A percentile compares a stretch with the other conserved stretches of the same genome.
phyloP scores from a whole-genome alignment of 2,888 invertebrate genomes.

The Alloplasta piceator region DNA sequence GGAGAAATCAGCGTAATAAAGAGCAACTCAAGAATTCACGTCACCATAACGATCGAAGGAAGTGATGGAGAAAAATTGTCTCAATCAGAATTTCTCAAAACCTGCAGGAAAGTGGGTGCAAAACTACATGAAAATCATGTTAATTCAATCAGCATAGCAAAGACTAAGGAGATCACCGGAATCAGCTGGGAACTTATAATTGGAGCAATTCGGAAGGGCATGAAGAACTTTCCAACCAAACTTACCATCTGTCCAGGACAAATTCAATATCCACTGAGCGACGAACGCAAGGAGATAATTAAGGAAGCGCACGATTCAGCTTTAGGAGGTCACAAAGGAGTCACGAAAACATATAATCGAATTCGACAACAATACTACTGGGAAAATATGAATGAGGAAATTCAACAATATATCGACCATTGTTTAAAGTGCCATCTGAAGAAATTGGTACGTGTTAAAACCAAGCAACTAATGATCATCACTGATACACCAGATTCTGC shows the following conservation, averaged over 20 bases:
- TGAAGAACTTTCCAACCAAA: not conserved
- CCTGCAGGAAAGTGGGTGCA: not conserved
- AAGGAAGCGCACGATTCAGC: constrained; percentile 19
- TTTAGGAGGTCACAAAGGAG: constrained; percentile 54
- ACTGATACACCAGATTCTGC: constrained; percentile 49
- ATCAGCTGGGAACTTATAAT: constrained; percentile 20
- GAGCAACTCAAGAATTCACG: no score
- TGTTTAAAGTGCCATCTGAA: constrained; percentile 51
- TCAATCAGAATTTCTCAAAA: no score
- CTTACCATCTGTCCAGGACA: constrained; percentile 1
- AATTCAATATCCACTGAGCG: not conserved
- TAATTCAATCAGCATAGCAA: not conserved
- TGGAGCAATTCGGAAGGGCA: not conserved
- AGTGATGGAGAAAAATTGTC: no score
- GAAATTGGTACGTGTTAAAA: constrained; percentile 52
- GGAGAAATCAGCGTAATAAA: no score
- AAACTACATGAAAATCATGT: not conserved
- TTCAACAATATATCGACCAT: constrained; percentile 35
- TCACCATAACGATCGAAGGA: no score
- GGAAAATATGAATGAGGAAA: constrained; percentile 4
- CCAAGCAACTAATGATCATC: not conserved
- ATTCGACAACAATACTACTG: constrained; percentile 35
- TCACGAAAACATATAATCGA: constrained; percentile 41
- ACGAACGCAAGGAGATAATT: constrained; percentile 20
- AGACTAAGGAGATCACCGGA: not conserved